A percentile compares a stretch with the other conserved stretches of the same genome.
phyloP scores from a whole-genome alignment of 2,888 invertebrate species.

The Agrochola macilenta region DNA sequence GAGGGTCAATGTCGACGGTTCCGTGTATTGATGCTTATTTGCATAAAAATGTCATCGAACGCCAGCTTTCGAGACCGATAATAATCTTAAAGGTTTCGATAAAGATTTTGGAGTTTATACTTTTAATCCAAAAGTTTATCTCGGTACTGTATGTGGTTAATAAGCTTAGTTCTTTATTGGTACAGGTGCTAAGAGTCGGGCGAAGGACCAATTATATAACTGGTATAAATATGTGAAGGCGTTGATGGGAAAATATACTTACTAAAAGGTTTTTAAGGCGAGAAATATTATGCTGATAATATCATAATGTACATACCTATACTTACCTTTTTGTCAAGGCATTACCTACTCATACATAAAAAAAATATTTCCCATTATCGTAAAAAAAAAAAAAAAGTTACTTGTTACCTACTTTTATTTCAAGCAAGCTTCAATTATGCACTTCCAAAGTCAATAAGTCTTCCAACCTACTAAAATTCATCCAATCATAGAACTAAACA shows the following conservation, averaged over 20 bases:
- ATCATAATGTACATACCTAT: not conserved
- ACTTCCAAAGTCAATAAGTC: not conserved
- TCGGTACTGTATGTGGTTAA: slow-evolving; percentile 45
- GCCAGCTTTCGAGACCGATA: slow-evolving; percentile 64
- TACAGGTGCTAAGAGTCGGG: slow-evolving; percentile 45
- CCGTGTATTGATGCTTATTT: slow-evolving; percentile 75
- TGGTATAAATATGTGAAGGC: slow-evolving; percentile 43
- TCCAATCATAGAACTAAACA: slow-evolving; percentile 21
- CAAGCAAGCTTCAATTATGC: not conserved
- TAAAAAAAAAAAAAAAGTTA: not conserved
- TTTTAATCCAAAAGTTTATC: slow-evolving; percentile 44
- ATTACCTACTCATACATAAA: not conserved
- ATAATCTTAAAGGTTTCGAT: slow-evolving; percentile 68
- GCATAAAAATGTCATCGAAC: slow-evolving; percentile 80
- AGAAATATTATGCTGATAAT: slow-evolving; percentile 17
- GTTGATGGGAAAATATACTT: slow-evolving; percentile 31
- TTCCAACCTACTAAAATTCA: not conserved
- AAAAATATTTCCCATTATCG: no score
- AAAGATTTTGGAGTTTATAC: slow-evolving; percentile 57
- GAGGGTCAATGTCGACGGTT: slow-evolving; percentile 75
- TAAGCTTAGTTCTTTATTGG: slow-evolving; percentile 60
- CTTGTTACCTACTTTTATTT: not conserved
- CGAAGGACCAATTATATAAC: slow-evolving; percentile 52
- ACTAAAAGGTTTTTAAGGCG: slow-evolving; percentile 25
- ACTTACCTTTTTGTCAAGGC: not conserved